Evolutionary conservation across 2,113 vertebrate species (phyloP), one percentile per base, ranked within the genome.

Genomic region (Campylorhamphus procurvoides): DNA sequence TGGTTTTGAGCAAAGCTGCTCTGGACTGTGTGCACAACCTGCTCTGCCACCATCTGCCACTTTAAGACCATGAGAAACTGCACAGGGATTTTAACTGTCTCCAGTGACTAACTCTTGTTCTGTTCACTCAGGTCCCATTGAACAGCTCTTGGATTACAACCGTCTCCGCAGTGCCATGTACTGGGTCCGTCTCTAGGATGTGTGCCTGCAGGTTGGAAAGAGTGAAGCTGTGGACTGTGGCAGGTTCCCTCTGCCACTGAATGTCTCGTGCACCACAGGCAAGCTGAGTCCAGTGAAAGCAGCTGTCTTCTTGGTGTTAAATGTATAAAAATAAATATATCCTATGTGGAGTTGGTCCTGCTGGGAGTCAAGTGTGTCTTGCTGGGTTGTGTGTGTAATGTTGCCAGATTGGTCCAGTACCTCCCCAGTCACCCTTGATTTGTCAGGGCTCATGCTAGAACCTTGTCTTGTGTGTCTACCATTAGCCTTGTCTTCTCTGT

Each of bases 111-210:
- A 63, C 68, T 88, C 59, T 24, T 76, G 33, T 80, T 96, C 37
- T 97, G 50, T 92, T 97, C 93, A 35, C 72, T 69, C 97, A 99
- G 99, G 99, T 96, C 99, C 99, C 46, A 37, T 98, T 4, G 99
- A 99, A 88, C 99, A 99, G 97, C 98, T 99, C 35, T 97, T 99
- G 5, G 99, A 99, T 97, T 99, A 99, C 98, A 99, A 99, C 98
- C 98, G 99, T 96, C 97, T 99, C 97, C 99, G 99, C 83, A 99
- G 99, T 12, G 97, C 93, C 94, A 99, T 99, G 99, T 99, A 99
- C 98, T 99, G 99, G 99, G 94, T 99, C 82, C 98, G 99, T 69
- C 98, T 99, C 96, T 99, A 99, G 96, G 72, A 88, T 9, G 2
- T 46, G 68, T 46, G 55, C 77, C 84, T 86, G 72, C 75, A 66